phyloP scores from a whole-genome alignment of 2,888 invertebrate species.

The Strigamia maritima region DNA sequence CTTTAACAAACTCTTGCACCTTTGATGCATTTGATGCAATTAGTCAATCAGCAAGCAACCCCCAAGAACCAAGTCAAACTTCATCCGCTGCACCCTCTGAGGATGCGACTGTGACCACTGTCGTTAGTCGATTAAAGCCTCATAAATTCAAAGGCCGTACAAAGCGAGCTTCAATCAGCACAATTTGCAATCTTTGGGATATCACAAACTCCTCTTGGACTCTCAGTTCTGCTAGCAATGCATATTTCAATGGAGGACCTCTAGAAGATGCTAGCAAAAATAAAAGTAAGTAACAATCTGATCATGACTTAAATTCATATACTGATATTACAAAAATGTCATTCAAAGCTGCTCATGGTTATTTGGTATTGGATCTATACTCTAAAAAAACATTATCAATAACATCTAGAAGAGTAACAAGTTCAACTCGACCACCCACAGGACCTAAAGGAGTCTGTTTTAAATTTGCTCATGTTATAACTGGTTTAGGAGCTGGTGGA shows the following conservation, averaged over 20 bases:
- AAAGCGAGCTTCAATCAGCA: background rate
- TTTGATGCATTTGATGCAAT: background rate
- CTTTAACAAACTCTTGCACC: background rate
- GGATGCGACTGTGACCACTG: background rate
- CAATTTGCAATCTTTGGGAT: constrained; percentile 12
- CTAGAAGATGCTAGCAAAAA: background rate
- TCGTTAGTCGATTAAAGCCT: background rate
- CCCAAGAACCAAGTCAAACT: background rate
- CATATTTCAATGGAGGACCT: constrained; percentile 35
- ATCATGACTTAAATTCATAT: background rate
- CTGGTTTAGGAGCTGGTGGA: constrained; percentile 31
- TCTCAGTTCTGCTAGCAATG: constrained; percentile 19
- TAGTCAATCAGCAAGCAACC: background rate
- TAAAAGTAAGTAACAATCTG: background rate
- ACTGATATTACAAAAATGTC: background rate
- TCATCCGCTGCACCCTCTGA: background rate
- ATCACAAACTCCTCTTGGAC: constrained; percentile 18
- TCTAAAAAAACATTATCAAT: background rate
- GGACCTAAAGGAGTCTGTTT: constrained; percentile 34
- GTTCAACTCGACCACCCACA: background rate
- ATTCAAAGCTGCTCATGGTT: background rate
- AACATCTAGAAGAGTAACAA: background rate
- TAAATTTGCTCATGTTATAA: background rate
- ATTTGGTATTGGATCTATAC: background rate
- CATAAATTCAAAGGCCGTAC: background rate